These are phyloP conservation scores for Nephotettix cincticeps DNA, from an alignment of 1,140 invertebrate species.

Conservation along the genomic window DNA sequence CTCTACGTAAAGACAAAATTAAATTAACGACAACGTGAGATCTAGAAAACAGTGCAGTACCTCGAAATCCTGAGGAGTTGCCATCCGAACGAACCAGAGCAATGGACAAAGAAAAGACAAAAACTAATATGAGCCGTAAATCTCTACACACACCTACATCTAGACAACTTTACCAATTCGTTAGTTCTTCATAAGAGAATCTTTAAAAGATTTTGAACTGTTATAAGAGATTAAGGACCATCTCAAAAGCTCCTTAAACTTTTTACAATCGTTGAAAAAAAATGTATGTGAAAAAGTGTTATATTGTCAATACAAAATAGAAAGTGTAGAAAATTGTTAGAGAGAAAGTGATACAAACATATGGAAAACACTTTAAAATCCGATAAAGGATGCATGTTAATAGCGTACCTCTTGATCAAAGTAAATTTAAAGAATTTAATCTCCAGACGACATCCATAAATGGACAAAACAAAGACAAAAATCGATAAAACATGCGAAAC, in stretches of 20 bases:
- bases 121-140: conserved; percentile 36
- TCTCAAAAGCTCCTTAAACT: conserved; percentile 93
- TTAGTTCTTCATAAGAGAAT: too few relatives aligned
- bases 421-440: conserved; percentile 8
- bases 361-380: conserved; percentile 21
- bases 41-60: conserved; percentile 54
- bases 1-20: conserved; percentile 30
- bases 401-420: conserved; percentile 10
- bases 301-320: conserved; percentile 28
- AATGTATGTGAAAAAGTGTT: conserved; percentile 36
- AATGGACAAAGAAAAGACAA: conserved; percentile 56
- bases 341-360: conserved; percentile 30
- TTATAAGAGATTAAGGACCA: conserved; percentile 73
- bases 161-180: background rate
- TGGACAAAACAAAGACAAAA: conserved; percentile 29
- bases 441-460: conserved; percentile 27
- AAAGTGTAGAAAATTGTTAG: conserved; percentile 31
- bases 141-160: conserved; percentile 14
- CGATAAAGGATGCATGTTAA: conserved; percentile 22
- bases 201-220: conserved; percentile 5
- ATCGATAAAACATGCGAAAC: conserved; percentile 33
- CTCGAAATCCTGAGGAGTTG: conserved; percentile 69
- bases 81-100: conserved; percentile 49
- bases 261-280: conserved; percentile 31
- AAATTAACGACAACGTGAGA: conserved; percentile 32